Evolutionary conservation across 2,113 vertebrate species (phyloP).

Genomic region (Brachionichthys hirsutus): DNA sequence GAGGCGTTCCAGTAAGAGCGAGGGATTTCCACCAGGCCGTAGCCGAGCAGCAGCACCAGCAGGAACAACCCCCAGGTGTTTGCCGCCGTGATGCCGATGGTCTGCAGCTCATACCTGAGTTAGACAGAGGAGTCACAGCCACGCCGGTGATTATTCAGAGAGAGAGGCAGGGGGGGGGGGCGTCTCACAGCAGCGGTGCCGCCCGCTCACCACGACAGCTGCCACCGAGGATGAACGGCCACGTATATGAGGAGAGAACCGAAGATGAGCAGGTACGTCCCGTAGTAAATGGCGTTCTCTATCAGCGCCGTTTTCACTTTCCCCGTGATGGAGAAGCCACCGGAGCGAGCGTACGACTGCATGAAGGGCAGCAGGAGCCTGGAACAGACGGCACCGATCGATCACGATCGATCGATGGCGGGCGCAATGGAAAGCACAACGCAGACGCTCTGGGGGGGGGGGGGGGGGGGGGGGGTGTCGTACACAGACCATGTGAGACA

Average conservation of each 20-base stretch:
- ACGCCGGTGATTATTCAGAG: no score
- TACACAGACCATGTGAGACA: slow-evolving; percentile 95
- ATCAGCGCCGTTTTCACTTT: slow-evolving; percentile 97
- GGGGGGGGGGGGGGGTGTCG: no score
- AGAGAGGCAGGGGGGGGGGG: no score
- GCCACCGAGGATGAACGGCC: slow-evolving; percentile 87
- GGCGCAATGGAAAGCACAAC: background rate
- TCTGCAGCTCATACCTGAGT: slow-evolving; percentile 91
- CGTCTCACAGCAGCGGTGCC: no score
- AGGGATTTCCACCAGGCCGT: slow-evolving; percentile 95
- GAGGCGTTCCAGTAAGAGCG: slow-evolving; percentile 94
- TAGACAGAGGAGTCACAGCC: background rate
- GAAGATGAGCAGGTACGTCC: slow-evolving; percentile 95
- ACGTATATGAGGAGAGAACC: slow-evolving; percentile 97
- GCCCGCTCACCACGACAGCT: slow-evolving; percentile 87
- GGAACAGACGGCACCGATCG: slow-evolving; percentile 14
- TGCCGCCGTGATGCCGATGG: slow-evolving; percentile 95
- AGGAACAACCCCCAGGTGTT: slow-evolving; percentile 98
- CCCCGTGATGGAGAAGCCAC: slow-evolving; percentile 96
- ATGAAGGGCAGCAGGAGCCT: slow-evolving; percentile 98
- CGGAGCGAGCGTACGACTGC: slow-evolving; percentile 97
- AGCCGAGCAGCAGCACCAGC: slow-evolving; percentile 91
- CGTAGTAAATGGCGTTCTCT: slow-evolving; percentile 97
- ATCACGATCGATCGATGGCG: no score
- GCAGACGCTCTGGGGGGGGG: fast-evolving